phyloP scores from a whole-genome alignment of 2,888 invertebrate species.

The Hemithea aestivaria region DNA sequence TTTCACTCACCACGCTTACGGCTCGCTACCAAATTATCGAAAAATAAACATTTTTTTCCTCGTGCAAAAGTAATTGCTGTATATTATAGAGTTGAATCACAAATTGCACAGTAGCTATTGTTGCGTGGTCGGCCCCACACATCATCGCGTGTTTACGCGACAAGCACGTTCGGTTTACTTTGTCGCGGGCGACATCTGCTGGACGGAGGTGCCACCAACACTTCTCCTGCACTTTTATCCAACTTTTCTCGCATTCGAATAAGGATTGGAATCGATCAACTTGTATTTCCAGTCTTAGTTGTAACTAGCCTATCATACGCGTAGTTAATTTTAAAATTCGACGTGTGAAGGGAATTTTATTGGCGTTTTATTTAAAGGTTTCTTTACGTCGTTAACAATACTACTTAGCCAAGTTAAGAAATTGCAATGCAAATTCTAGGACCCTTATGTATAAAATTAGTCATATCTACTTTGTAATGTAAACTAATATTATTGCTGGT shows the following conservation, averaged over 20 bases:
- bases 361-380: slow-evolving; percentile 46
- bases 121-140: slow-evolving; percentile 68
- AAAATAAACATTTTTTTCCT: slow-evolving; percentile 40
- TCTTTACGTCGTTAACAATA: slow-evolving; percentile 21
- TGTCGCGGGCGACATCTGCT: slow-evolving; percentile 72
- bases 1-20: slow-evolving; percentile 11
- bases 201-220: slow-evolving; percentile 23
- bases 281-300: slow-evolving; percentile 20
- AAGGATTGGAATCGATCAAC: slow-evolving; percentile 15
- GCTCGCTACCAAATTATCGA: slow-evolving; percentile 43
- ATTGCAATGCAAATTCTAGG: too few species aligned
- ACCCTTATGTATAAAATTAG: too few species aligned
- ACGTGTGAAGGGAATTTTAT: slow-evolving; percentile 59
- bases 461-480: background rate
- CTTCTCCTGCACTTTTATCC: slow-evolving; percentile 17
- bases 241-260: slow-evolving; percentile 16
- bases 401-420: too few species aligned
- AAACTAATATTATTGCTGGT: background rate
- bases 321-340: slow-evolving; percentile 59
- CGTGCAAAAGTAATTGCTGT: slow-evolving; percentile 48
- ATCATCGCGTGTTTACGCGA: slow-evolving; percentile 68
- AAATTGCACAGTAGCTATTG: slow-evolving; percentile 72
- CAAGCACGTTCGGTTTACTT: slow-evolving; percentile 74
- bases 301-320: slow-evolving; percentile 45
- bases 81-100: slow-evolving; percentile 69